Evolutionary conservation across 2,113 vertebrate species (phyloP), one percentile per base, ranked within the genome.

Genomic region (Falcunculus frontatus): DNA sequence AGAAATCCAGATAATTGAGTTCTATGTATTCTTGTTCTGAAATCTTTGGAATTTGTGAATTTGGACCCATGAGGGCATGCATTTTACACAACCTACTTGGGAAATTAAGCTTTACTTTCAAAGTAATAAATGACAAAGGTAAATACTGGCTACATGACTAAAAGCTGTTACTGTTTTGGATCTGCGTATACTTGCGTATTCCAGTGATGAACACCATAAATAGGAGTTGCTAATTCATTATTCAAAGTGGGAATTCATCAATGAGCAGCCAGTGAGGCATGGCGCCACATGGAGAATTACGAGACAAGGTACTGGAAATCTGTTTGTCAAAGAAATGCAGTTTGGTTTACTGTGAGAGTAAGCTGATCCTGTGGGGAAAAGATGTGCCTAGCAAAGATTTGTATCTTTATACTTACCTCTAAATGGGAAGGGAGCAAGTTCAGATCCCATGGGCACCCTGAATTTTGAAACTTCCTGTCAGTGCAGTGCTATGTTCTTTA

Each of bases 381-480:
- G 90, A 86, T 84, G 47, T 92, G 83, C 63, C 68, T 77, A 70
- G 72, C 27, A 77, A 77, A 92, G 90, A 70, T 89, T 67, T 84
- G 30, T 92, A 44, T 92, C 88, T 92, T 93, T 92, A 33, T 79
- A 60, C 82, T 91, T 95, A 55, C 55, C 68, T 83, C 70, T 93
- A 33, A 73, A 90, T 73, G 88, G 55, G 47, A 92, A 77, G 16
- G 79, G 90, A 90, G 59, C 79, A 88, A 92, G 94, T 94, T 96
- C 90, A 93, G 83, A 83, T 88, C 90, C 89, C 75, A 32, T 65
- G 83, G 92, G 88, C 46, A 86, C 52, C 76, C 59, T 93, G 94
- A 92, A 92, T 83, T 95, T 92, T 84, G 89, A 90, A 86, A 74
- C 76, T 90, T 94, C 62, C 72, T 90, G 73, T 74, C 85, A 75